Evolutionary conservation across 2,797 vertebrate species (phyloP).

Genomic region (Peromyscus nudipes): DNA sequence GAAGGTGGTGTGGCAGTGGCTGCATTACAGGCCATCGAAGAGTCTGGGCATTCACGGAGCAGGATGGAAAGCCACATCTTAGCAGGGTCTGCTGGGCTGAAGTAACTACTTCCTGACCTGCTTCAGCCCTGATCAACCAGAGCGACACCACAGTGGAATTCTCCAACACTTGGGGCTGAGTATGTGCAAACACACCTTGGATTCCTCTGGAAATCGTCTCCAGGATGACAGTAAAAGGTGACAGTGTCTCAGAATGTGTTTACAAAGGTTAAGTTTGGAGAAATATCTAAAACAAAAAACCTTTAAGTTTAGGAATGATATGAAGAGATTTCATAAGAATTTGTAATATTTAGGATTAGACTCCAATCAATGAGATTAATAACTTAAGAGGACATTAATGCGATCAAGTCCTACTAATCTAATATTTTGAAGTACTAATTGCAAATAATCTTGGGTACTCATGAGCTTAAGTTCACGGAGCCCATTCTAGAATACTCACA

Average conservation of each 20-base stretch:
- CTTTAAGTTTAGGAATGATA: background rate
- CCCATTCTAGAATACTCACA: background rate
- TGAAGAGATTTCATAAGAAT: background rate
- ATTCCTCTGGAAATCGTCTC: background rate
- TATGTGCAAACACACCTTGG: background rate
- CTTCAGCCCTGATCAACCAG: background rate
- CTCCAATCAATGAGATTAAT: background rate
- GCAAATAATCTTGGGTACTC: background rate
- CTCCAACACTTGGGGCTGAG: background rate
- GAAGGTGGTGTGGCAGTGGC: background rate
- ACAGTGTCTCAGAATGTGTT: background rate
- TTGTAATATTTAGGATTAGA: constrained; percentile 10
- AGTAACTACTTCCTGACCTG: background rate
- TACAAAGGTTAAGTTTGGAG: background rate
- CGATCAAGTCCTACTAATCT: background rate
- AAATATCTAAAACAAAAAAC: background rate
- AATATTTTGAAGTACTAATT: constrained; percentile 27
- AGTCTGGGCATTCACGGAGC: background rate
- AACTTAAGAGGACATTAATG: background rate
- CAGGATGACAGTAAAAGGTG: background rate
- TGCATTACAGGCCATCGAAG: background rate
- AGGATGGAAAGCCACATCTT: background rate
- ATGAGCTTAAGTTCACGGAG: background rate
- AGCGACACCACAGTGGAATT: background rate
- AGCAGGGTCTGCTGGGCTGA: background rate